Conservation (phyloP, 1,140 invertebrate species). For the Himalopsyche phryganea region DNA sequence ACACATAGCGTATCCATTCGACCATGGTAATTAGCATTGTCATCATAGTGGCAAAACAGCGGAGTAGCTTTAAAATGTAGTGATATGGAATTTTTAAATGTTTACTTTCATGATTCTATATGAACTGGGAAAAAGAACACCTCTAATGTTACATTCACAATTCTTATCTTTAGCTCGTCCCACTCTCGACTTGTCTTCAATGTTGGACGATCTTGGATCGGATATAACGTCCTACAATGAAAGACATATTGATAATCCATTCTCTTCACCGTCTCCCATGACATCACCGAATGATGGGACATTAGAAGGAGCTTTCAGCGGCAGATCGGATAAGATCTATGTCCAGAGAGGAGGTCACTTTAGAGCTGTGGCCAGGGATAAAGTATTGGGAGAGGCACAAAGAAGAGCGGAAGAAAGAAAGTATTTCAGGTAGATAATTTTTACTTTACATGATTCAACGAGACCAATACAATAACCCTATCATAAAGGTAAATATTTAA, state of each 20-base stretch:
- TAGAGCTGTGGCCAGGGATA: conserved; percentile 46
- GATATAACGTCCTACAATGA: conserved; percentile 46
- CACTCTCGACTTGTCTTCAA: conserved; percentile 43
- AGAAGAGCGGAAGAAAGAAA: conserved; percentile 46
- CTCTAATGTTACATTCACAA: too few species aligned
- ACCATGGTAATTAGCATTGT: too few species aligned
- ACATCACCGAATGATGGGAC: conserved; percentile 51
- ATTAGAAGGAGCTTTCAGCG: conserved; percentile 40
- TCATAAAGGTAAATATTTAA: too few species aligned
- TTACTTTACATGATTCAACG: too few species aligned
- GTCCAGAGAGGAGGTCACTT: conserved; percentile 51
- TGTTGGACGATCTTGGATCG: conserved; percentile 47
- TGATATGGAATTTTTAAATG: too few species aligned
- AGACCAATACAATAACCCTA: too few species aligned
- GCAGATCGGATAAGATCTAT: conserved; percentile 48
- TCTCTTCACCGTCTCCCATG: conserved; percentile 51
- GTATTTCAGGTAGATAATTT: conserved; percentile 43
- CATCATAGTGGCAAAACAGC: too few species aligned
- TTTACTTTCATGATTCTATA: too few species aligned
- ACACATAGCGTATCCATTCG: too few species aligned
- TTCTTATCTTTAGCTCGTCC: conserved; percentile 41
- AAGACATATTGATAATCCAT: conserved; percentile 52
- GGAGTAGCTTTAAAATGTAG: too few species aligned
- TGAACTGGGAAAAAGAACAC: too few species aligned
- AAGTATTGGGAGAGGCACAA: conserved; percentile 45